Conservation (phyloP, 1,140 invertebrate genomes). For the Drosophila busckii region DNA sequence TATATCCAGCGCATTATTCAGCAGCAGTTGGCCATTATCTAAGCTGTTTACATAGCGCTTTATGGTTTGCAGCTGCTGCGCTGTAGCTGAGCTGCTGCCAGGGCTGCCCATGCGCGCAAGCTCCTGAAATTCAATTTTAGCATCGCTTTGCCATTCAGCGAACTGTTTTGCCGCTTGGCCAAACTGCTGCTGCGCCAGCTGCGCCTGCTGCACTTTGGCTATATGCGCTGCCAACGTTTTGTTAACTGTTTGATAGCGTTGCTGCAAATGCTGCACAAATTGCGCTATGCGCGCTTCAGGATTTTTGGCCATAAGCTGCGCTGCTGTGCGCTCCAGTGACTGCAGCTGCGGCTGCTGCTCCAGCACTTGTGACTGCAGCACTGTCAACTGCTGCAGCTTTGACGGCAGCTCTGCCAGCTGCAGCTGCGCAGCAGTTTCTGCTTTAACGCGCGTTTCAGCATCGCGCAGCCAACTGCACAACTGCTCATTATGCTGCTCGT, state of each 20-base stretch:
- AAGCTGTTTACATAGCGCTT: slow-evolving; percentile 84
- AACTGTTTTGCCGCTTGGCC: slow-evolving; percentile 84
- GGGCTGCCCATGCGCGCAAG: slow-evolving; percentile 76
- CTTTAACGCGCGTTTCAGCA: slow-evolving; percentile 88
- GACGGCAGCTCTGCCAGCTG: slow-evolving; percentile 85
- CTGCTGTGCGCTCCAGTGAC: slow-evolving; percentile 84
- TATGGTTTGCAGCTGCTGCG: slow-evolving; percentile 70
- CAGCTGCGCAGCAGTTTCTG: slow-evolving; percentile 85
- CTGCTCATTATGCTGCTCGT: slow-evolving; percentile 88
- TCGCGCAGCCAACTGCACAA: slow-evolving; percentile 92
- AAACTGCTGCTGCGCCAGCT: slow-evolving; percentile 84
- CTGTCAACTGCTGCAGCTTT: slow-evolving; percentile 85
- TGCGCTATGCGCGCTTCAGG: slow-evolving; percentile 90
- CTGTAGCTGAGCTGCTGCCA: slow-evolving; percentile 71
- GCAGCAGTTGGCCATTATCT: slow-evolving; percentile 87
- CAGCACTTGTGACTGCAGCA: slow-evolving; percentile 83
- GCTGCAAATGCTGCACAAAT: slow-evolving; percentile 87
- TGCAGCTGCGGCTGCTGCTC: slow-evolving; percentile 83
- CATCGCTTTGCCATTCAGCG: slow-evolving; percentile 88
- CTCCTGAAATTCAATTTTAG: slow-evolving; percentile 81
- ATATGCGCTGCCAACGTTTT: slow-evolving; percentile 86
- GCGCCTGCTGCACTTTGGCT: slow-evolving; percentile 84
- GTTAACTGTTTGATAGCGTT: slow-evolving; percentile 86
- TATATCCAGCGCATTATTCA: slow-evolving; percentile 90
- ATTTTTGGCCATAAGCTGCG: slow-evolving; percentile 86